Evolutionary conservation across 2,797 vertebrate species (phyloP).

Genomic region (Neostethus bicornis): DNA sequence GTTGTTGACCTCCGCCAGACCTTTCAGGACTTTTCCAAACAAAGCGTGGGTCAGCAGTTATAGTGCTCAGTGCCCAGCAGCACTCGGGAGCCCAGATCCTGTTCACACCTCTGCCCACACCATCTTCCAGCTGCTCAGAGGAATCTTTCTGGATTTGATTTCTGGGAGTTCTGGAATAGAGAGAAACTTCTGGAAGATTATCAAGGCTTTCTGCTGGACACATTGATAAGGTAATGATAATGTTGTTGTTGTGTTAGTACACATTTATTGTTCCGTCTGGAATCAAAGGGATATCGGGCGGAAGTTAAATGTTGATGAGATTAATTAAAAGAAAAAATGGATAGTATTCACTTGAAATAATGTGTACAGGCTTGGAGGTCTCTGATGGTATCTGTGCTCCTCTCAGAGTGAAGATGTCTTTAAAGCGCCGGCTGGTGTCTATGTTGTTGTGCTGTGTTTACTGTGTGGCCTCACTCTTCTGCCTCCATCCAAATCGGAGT

Average conservation of each 20-base stretch:
- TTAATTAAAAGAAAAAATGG: too few relatives aligned
- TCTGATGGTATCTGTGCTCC: conserved; percentile 6
- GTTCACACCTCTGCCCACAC: conserved; percentile 47
- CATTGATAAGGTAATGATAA: conserved; percentile 44
- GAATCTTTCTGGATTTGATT: conserved; percentile 9
- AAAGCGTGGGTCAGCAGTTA: conserved; percentile 75
- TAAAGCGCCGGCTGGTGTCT: conserved; percentile 76
- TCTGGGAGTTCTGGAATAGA: background rate
- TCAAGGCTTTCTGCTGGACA: conserved; percentile 14
- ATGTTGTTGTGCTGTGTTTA: conserved; percentile 80
- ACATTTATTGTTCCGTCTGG: background rate
- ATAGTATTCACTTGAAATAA: too few relatives aligned
- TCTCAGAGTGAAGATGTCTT: conserved; percentile 72
- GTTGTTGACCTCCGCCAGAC: conserved; percentile 77
- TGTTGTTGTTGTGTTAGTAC: background rate
- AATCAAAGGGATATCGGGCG: background rate
- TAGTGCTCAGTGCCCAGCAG: conserved; percentile 49
- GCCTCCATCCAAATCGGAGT: conserved; percentile 75
- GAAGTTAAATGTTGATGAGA: background rate
- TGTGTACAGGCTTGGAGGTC: too few relatives aligned
- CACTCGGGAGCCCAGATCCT: conserved; percentile 33
- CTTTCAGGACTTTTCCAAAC: conserved; percentile 80
- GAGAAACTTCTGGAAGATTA: background rate
- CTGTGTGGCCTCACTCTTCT: conserved; percentile 79
- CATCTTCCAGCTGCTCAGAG: conserved; percentile 21